Conservation (phyloP, 2,888 invertebrate genomes). For the Carabus problematicus region DNA sequence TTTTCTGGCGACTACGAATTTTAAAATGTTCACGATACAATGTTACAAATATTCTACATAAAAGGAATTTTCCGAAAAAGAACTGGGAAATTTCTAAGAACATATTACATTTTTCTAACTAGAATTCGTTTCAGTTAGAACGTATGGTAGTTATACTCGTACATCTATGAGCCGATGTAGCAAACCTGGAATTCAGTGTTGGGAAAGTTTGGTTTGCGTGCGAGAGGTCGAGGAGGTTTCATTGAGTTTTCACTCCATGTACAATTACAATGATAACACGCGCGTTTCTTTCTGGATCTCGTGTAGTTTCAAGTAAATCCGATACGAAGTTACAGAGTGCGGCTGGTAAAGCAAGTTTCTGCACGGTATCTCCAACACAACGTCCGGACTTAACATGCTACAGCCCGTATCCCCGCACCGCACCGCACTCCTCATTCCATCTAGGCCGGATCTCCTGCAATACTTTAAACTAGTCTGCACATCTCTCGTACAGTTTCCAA, state of each 20-base stretch:
- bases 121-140: background rate
- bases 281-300: constrained; percentile 4
- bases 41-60: no score
- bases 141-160: background rate
- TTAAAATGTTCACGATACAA: no score
- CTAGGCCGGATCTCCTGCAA: background rate
- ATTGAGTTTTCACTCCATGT: no score
- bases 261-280: constrained; percentile 9
- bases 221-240: no score
- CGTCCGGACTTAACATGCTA: no score
- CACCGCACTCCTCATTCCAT: background rate
- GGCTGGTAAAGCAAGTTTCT: constrained; percentile 5
- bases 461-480: background rate
- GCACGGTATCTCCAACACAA: background rate
- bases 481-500: constrained; percentile 5
- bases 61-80: no score
- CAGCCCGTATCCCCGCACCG: no score
- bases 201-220: no score
- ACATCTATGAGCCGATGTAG: background rate
- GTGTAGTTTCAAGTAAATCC: background rate
- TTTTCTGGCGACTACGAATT: no score
- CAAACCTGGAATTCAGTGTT: no score
- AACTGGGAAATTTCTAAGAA: no score
- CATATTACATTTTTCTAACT: no score
- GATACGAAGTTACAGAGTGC: constrained; percentile 9